Percentiles rank a stretch among this genome's conserved stretches.
These are phyloP conservation scores for Cossypha polioptera DNA, from an alignment of 2,797 vertebrate genomes.

Conservation along the genomic window DNA sequence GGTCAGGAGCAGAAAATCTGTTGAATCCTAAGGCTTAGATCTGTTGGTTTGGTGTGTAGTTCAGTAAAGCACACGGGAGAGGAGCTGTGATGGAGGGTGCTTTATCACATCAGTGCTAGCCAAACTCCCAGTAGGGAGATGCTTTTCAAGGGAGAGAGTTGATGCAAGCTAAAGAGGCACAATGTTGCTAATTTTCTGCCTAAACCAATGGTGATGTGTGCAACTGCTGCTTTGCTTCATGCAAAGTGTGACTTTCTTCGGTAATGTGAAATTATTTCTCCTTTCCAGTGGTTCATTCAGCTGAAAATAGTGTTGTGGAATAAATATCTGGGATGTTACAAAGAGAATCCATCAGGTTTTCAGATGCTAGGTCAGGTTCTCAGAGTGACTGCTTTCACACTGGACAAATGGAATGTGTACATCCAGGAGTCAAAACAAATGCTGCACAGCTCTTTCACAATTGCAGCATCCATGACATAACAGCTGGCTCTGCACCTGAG, in stretches of 20 bases:
- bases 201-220: not conserved
- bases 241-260: not conserved
- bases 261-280: not conserved
- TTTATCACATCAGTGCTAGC: not conserved
- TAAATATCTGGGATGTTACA: not conserved
- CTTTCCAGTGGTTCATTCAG: not conserved
- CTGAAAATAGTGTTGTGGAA: not conserved
- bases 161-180: not conserved
- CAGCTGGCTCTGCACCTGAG: fast-evolving
- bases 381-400: not conserved
- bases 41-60: not conserved
- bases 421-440: not conserved
- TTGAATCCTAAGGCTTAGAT: slow-evolving; percentile 33
- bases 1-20: slow-evolving; percentile 41
- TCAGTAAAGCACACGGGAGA: not conserved
- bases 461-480: fast-evolving
- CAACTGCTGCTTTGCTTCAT: not conserved
- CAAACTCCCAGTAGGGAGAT: not conserved
- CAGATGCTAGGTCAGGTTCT: not conserved
- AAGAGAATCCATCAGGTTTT: not conserved
- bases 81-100: not conserved
- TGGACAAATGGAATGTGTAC: not conserved
- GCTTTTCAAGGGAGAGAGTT: not conserved
- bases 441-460: fast-evolving
- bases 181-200: not conserved